Conservation (phyloP, 2,113 vertebrate genomes). For the Grammomys dolichurus region DNA sequence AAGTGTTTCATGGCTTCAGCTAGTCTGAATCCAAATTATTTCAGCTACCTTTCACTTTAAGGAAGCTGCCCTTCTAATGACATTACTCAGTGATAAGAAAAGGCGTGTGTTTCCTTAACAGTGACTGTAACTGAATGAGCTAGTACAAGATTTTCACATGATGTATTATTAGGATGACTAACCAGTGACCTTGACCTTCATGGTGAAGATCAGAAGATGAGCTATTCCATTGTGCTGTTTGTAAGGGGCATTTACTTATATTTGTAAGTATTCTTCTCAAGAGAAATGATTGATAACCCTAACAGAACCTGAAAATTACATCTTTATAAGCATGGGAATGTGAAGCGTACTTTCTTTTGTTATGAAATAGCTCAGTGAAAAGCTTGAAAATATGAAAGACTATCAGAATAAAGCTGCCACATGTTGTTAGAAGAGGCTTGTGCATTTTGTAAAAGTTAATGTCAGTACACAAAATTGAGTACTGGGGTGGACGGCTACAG, state of each 20-base stretch:
- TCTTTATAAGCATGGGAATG: not conserved
- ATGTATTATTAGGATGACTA: not conserved
- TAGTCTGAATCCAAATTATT: not conserved
- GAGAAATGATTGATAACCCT: not conserved
- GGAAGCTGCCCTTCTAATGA: not conserved
- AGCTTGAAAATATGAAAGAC: conserved; percentile 15
- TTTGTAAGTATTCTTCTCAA: not conserved
- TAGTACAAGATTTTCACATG: not conserved
- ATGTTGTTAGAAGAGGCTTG: conserved; percentile 50
- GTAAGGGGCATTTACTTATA: not conserved
- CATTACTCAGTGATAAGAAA: not conserved
- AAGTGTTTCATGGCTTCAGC: not conserved
- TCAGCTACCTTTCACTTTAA: not conserved
- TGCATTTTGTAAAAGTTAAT: conserved; percentile 36
- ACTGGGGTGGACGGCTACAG: accelerated
- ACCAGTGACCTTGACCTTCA: not conserved
- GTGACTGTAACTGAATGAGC: too few relatives aligned
- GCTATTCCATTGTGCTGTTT: not conserved
- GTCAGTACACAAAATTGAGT: not conserved
- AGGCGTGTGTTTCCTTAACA: not conserved
- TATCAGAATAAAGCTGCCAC: conserved; percentile 12
- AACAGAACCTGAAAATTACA: not conserved
- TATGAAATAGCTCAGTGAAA: not conserved
- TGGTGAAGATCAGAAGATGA: not conserved
- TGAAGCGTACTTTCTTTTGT: conserved; percentile 44